Evolutionary conservation across 2,797 vertebrate species (phyloP).

Genomic region (Eulemur albifrons): DNA sequence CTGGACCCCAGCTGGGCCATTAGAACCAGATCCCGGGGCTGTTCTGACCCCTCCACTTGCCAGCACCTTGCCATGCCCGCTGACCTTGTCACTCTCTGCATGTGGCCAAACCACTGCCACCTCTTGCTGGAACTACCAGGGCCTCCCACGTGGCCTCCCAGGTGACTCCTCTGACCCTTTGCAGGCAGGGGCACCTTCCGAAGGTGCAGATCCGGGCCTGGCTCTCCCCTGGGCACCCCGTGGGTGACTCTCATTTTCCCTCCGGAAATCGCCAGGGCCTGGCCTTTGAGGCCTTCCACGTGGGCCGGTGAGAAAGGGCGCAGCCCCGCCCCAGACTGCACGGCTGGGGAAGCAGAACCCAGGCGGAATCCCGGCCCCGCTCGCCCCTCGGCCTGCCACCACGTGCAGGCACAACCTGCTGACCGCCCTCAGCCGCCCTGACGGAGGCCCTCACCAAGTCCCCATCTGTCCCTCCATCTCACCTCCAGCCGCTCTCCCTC

Average conservation of each 20-base stretch:
- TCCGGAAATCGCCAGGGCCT: not conserved
- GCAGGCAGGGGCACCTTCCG: not conserved
- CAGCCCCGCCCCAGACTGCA: fast-evolving
- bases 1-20: not conserved
- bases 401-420: too few relatives aligned
- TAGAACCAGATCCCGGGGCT: not conserved
- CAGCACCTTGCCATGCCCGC: not conserved
- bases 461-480: not conserved
- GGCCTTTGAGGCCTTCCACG: not conserved
- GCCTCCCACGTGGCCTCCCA: not conserved
- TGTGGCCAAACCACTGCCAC: not conserved
- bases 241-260: not conserved
- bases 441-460: not conserved
- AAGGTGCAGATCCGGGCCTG: not conserved
- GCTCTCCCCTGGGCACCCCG: not conserved
- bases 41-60: not conserved
- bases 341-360: not conserved
- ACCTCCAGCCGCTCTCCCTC: not conserved
- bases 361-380: not conserved
- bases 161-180: not conserved
- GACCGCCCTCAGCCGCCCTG: too few relatives aligned
- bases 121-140: not conserved
- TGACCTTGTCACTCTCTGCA: not conserved
- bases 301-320: not conserved
- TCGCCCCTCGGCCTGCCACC: fast-evolving